Evolutionary conservation across 2,113 vertebrate species (phyloP).

Genomic region (Rhegmatorhina hoffmannsi): DNA sequence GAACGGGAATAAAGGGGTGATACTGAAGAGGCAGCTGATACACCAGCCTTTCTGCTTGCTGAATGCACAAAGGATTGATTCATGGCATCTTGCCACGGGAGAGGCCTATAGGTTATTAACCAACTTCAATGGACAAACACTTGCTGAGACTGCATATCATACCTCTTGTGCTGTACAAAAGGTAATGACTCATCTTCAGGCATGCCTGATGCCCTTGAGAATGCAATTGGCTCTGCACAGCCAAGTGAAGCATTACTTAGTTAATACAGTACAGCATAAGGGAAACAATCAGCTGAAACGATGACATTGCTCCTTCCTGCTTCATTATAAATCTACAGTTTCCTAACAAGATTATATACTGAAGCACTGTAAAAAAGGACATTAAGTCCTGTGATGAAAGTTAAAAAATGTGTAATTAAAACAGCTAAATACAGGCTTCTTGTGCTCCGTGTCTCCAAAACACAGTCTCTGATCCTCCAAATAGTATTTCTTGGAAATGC

Average conservation of each 20-base stretch:
- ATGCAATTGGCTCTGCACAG: not conserved
- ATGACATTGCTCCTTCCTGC: conserved; percentile 53
- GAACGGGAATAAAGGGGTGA: not conserved
- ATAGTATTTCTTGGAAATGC: not conserved
- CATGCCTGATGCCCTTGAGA: conserved; percentile 48
- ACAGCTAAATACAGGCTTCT: not conserved
- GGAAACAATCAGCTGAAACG: conserved; percentile 37
- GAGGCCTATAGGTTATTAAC: conserved; percentile 50
- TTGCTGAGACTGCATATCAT: conserved; percentile 49
- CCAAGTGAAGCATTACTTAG: conserved; percentile 41
- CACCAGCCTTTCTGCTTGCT: not conserved
- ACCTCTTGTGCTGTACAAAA: conserved; percentile 16
- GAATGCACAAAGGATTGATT: conserved; percentile 7
- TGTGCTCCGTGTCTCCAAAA: not conserved
- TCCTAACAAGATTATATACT: conserved; percentile 53
- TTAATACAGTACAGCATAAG: conserved; percentile 20
- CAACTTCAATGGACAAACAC: conserved; percentile 24
- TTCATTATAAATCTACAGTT: conserved; percentile 26
- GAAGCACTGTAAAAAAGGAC: not conserved
- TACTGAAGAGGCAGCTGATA: not conserved
- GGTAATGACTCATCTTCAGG: conserved; percentile 36
- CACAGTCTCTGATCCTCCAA: not conserved
- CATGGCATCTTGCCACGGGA: not conserved
- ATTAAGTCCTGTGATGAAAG: not conserved
- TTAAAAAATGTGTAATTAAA: conserved; percentile 13